Conservation (phyloP, 2,797 vertebrate species). For the Sebastes taczanowskii region DNA sequence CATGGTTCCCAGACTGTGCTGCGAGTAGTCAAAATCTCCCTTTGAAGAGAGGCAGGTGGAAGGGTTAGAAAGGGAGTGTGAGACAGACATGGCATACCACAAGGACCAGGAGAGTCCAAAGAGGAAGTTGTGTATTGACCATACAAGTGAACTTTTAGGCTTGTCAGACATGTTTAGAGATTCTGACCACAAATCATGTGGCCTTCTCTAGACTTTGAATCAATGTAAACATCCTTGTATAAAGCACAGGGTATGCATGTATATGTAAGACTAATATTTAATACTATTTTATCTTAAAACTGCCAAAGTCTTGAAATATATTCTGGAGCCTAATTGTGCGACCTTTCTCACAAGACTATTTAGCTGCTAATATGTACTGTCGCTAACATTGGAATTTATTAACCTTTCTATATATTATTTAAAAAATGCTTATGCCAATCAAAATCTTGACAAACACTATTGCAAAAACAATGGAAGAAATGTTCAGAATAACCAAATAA, state of each 20-base stretch:
- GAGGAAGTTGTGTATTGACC: constrained; percentile 8
- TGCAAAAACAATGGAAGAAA: background rate
- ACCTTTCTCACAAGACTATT: background rate
- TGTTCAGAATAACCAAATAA: constrained; percentile 1
- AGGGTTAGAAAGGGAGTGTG: background rate
- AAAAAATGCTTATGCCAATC: background rate
- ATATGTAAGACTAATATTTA: background rate
- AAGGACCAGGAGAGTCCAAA: background rate
- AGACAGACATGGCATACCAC: constrained; percentile 32
- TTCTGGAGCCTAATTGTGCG: background rate
- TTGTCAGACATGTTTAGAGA: background rate
- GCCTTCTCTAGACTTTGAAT: background rate
- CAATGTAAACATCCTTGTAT: background rate
- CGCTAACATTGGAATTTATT: background rate
- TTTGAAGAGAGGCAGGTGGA: constrained; percentile 35
- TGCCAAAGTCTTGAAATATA: background rate
- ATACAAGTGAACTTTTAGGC: background rate
- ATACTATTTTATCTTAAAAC: background rate
- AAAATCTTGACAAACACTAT: background rate
- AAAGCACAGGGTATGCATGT: background rate
- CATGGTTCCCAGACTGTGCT: background rate
- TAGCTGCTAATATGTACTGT: background rate
- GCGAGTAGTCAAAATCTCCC: constrained; percentile 40
- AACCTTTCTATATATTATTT: background rate
- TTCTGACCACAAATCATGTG: background rate